Base-by-base conservation (phyloP, 2,113 vertebrate genomes). In the Caloenas nicobarica region DNA sequence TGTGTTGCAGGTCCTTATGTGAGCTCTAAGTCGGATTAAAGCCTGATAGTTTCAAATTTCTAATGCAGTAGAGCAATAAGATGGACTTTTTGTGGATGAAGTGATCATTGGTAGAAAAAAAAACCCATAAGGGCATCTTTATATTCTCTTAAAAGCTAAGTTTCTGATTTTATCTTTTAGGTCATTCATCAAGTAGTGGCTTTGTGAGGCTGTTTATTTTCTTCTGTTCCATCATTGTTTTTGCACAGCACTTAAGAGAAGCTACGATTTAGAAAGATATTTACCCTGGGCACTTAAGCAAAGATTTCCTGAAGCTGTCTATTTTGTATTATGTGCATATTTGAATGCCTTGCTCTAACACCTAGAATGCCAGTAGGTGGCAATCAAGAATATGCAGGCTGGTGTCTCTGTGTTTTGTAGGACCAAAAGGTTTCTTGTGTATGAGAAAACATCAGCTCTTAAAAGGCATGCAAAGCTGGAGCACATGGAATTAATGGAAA, bases 331-430 rank as follows among this genome's bases (percentile, higher is more conserved):
- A 40, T 16, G 26, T 82, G 50, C 1, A 0, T 29, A 51, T 77
- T 73, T 89, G 40, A 60, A 72, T 81, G 46, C 13, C n/a, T 79
- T 76, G 38, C 26, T 93, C 65, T 88, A 77, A 40, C 54, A 88
- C 3, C 28, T 70, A n/a, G 70, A 82, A 73, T 89, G 54, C 86
- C 95, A 95, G 94, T 89, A 96, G 95, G 82, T 96, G 93, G 89
- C 95, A 97, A 95, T 88, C 71, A 86, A 90, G 91, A 94, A 81
- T 71, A 78, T 24, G 28, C 42, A 84, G 68, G 46, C 48, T 74
- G 38, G 24, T 90, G 56, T 53, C 48, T 87, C 34, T 72, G n/a
- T 2, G 0, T 88, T 93, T 46, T 5, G 1, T 68, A 68, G 56
- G 24, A 71, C 64, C 18, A 58, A 62, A 85, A 80, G n/a, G 3